phyloP scores from a whole-genome alignment of 2,888 invertebrate genomes.

The Ormyrus nitidulus region DNA sequence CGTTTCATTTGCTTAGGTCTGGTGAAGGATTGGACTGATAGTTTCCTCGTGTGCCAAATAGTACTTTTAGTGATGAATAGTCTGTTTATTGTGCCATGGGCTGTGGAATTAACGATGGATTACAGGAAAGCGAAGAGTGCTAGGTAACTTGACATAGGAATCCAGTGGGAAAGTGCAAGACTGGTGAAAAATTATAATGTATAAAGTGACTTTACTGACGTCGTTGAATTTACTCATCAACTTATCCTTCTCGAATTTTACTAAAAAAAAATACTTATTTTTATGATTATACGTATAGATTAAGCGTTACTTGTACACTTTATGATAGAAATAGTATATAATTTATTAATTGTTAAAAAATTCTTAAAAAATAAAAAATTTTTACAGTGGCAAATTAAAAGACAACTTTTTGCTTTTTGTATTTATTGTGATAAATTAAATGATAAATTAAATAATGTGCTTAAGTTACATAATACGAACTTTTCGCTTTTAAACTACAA shows the following conservation, averaged over 20 bases:
- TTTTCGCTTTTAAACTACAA: background rate
- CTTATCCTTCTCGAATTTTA: slow-evolving; percentile 47
- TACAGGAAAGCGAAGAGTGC: slow-evolving; percentile 41
- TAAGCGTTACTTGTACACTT: slow-evolving; percentile 44
- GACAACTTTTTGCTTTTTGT: background rate
- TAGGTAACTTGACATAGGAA: slow-evolving; percentile 2
- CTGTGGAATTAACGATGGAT: slow-evolving; percentile 75
- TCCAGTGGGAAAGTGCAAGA: slow-evolving; percentile 28
- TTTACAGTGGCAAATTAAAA: background rate
- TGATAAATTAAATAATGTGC: background rate
- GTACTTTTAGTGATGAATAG: slow-evolving; percentile 82
- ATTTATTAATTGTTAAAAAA: slow-evolving; percentile 28
- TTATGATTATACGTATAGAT: slow-evolving; percentile 24
- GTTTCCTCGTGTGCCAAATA: slow-evolving; percentile 82
- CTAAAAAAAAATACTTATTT: slow-evolving; percentile 43
- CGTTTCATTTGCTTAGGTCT: slow-evolving; percentile 75
- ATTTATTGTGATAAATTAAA: slow-evolving; percentile 12
- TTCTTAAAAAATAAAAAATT: background rate
- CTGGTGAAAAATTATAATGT: slow-evolving; percentile 19
- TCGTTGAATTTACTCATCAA: slow-evolving; percentile 37
- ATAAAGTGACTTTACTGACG: slow-evolving; percentile 25
- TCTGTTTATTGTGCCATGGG: slow-evolving; percentile 83
- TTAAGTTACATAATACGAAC: background rate
- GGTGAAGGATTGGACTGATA: slow-evolving; percentile 80
- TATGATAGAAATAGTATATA: slow-evolving; percentile 12